These are phyloP conservation scores for Plestiodon gilberti DNA, from an alignment of 2,113 vertebrate genomes.

Conservation along the genomic window DNA sequence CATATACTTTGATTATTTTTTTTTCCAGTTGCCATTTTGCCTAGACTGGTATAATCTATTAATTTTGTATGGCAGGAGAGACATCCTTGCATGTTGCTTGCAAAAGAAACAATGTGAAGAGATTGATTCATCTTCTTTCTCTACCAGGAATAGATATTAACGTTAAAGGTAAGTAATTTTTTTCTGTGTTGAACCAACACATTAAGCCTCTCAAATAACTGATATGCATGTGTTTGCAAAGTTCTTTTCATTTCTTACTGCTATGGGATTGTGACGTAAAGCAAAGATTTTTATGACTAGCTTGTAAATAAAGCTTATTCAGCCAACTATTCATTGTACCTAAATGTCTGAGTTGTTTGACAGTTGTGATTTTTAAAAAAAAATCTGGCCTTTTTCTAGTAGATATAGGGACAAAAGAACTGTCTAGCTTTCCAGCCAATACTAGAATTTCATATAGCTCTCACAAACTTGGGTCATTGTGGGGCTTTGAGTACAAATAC, in stretches of 20 bases:
- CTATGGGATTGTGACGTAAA: constrained; percentile 3
- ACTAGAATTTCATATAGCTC: background rate
- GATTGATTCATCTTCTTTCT: constrained; percentile 85
- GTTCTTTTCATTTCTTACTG: constrained; percentile 32
- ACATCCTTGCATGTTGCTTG: constrained; percentile 92
- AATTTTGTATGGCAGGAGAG: constrained; percentile 89
- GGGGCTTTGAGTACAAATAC: background rate
- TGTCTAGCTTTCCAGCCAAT: background rate
- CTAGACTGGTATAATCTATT: constrained; percentile 77
- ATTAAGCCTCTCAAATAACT: constrained; percentile 38
- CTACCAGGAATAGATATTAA: constrained; percentile 89
- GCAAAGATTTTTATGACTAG: background rate
- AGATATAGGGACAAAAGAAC: background rate
- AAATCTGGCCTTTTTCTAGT: constrained; percentile 30
- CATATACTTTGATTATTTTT: constrained; percentile 78
- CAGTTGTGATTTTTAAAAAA: background rate
- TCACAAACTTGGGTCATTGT: background rate
- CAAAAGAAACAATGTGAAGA: constrained; percentile 93
- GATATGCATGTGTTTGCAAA: constrained; percentile 13
- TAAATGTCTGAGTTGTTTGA: constrained; percentile 10
- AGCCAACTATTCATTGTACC: background rate
- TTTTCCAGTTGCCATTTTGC: constrained; percentile 75
- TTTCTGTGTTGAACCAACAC: constrained; percentile 56
- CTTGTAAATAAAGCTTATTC: constrained; percentile 8
- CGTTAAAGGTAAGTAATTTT: constrained; percentile 87